Evolutionary conservation across 2,797 vertebrate genomes (phyloP).

Genomic region (Taeniopygia guttata): DNA sequence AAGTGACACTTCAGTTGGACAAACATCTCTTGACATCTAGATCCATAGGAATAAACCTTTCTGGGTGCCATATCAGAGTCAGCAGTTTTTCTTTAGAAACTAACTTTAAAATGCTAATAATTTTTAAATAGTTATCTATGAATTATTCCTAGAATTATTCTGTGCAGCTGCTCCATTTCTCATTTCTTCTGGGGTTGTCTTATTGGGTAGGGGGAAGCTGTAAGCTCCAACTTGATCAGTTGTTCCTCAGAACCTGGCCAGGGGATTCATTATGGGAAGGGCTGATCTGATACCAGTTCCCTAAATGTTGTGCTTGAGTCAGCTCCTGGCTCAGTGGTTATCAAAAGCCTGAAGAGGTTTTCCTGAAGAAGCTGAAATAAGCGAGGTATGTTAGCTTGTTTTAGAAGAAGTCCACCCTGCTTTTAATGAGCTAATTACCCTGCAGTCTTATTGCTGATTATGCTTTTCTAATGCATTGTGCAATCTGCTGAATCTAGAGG

Average conservation of each 20-base stretch:
- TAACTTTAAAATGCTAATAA: background rate
- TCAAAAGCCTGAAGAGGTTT: background rate
- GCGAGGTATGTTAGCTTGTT: background rate
- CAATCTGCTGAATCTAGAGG: background rate
- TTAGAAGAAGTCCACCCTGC: background rate
- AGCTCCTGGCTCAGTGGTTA: background rate
- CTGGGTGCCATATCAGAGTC: background rate
- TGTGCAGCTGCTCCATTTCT: background rate
- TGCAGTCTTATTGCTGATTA: background rate
- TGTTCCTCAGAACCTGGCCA: background rate
- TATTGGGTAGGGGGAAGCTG: accelerated
- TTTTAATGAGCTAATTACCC: background rate
- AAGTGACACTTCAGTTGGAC: background rate
- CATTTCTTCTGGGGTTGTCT: background rate
- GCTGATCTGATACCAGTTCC: background rate
- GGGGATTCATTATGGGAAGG: background rate
- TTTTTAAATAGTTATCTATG: background rate
- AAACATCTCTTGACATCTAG: background rate
- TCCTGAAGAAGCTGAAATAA: background rate
- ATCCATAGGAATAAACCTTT: background rate
- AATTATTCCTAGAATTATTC: background rate
- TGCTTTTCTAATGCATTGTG: background rate
- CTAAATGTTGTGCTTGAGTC: background rate
- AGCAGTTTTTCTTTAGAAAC: background rate
- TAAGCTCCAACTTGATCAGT: background rate